Base-by-base conservation (phyloP, 1,140 invertebrate genomes). In the Bombus pyrosoma region DNA sequence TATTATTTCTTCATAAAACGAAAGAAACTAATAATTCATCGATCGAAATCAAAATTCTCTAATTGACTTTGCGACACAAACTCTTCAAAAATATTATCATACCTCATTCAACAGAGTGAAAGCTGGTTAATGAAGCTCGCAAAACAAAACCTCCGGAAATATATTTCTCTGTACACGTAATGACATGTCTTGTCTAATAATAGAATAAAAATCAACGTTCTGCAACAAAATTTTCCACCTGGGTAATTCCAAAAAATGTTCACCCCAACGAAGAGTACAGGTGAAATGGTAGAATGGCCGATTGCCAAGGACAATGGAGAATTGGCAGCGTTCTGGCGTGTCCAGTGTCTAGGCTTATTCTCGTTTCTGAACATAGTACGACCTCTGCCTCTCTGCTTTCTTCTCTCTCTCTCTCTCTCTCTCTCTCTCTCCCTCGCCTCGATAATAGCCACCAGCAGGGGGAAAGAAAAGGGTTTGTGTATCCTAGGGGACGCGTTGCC, bases 271-370 rank as follows among this genome's bases (percentile, higher is more conserved):
- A 22, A 10, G 41, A 18, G n/a, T 32, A 6, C 71, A 39, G 57
- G 62, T 71, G 41, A 85, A 69, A 79, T 57, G 77, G 76, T 53
- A 73, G 83, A 72, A 87, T 92, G 91, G 92, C 91, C 82, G 74
- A 69, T 77, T 90, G 92, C 92, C 92, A 93, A 91, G 72, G 81
- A 88, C 86, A 91, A 91, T 91, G 86, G 88, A 90, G 82, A 92
- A 92, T 91, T 92, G 90, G 90, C 91, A 91, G 86, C 79, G 83
- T 87, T 91, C 78, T 85, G 88, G 88, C 22, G 64, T 47, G 85
- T 89, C 81, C 59, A 25, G 41, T 66, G 32, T 10, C 78, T 25
- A 66, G 62, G 77, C 66, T 62, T 77, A 81, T 53, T 81, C 71
- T 18, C 32, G 8, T 85, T 57, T 69, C 77, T 43, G 41, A 47